Base-by-base conservation (phyloP, 2,888 invertebrate genomes). In the Aphodius sticticus region DNA sequence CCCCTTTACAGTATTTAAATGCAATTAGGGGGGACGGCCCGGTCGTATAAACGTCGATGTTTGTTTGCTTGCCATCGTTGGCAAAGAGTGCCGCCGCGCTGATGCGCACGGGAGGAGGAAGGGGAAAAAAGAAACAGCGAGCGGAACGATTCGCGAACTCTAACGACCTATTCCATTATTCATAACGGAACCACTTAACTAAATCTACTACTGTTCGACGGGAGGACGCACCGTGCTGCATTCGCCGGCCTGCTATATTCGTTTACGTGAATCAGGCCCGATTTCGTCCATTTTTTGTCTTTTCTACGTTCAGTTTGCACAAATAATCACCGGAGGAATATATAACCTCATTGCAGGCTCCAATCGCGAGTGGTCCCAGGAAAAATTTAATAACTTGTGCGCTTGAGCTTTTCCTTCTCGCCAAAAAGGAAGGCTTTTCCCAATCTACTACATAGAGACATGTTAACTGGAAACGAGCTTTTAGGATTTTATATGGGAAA, bases 161-260 rank as follows among this genome's bases (percentile, higher is more conserved):
- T 74, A 74, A 74, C 74, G 74, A 74, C 74, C 74, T 74, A 37
- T 74, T 74, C 35, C 74, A 74, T 74, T 74, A 74, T 74, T 74
- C 74, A 74, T 74, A 74, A 74, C 74, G 74, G 74, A 37, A 74
- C 74, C 36, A 74, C 74, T 74, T 74, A 74, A 74, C 74, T 74
- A 74, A 74, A 74, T 74, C 74, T 74, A 74, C 74, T 74, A 74
- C 74, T 37, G 74, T 74, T 74, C 37, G 74, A 74, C 36, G 35
- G 35, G 35, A 74, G 53, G 53, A 53, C 26, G 26, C 26, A 26
- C 26, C 26, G 53, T 12, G 53, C 53, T 53, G 53, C 53, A 53
- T 12, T 53, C 53, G 53, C 53, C 7, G 53, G 12, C 12, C 53
- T 12, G 53, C 53, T 53, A 53, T 53, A 53, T 53, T 53, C 53